These are phyloP conservation scores for Pseudomyrmex sp. DNA, from an alignment of 1,140 invertebrate species.

Conservation along the genomic window DNA sequence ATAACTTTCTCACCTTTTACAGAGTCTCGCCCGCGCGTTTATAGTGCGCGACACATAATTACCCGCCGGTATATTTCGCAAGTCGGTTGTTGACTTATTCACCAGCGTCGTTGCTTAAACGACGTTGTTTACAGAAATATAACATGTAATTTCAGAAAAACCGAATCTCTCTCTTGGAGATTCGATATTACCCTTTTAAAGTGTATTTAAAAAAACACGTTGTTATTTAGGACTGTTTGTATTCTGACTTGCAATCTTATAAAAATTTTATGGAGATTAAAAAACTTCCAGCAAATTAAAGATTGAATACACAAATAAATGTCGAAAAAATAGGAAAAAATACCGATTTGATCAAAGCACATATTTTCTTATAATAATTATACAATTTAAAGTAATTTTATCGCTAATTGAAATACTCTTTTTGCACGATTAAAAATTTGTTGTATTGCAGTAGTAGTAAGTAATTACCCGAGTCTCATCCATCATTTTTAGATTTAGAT, in stretches of 20 bases:
- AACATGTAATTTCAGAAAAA: too few relatives aligned
- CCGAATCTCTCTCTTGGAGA: too few relatives aligned
- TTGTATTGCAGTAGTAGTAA: not conserved
- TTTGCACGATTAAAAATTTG: not conserved
- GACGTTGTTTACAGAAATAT: not conserved
- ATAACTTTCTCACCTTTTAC: constrained; percentile 67
- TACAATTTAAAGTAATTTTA: not conserved
- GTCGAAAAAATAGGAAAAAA: not conserved
- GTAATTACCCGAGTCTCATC: not conserved
- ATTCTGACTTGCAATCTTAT: constrained; percentile 14
- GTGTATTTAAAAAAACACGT: too few relatives aligned
- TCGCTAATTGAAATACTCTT: not conserved
- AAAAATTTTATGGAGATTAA: constrained; percentile 14
- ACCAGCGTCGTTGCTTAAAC: not conserved
- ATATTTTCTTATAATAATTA: not conserved
- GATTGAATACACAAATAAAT: not conserved
- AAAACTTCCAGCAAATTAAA: constrained; percentile 16
- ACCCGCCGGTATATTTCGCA: constrained; percentile 1
- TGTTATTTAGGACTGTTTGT: not conserved
- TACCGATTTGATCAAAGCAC: not conserved
- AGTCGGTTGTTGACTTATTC: constrained; percentile 34
- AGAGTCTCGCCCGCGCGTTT: not conserved
- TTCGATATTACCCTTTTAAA: too few relatives aligned
- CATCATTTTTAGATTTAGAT: not conserved
- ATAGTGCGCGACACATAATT: constrained; percentile 40